Evolutionary conservation across 2,888 invertebrate genomes (phyloP).

Genomic region (Magallana nippona): DNA sequence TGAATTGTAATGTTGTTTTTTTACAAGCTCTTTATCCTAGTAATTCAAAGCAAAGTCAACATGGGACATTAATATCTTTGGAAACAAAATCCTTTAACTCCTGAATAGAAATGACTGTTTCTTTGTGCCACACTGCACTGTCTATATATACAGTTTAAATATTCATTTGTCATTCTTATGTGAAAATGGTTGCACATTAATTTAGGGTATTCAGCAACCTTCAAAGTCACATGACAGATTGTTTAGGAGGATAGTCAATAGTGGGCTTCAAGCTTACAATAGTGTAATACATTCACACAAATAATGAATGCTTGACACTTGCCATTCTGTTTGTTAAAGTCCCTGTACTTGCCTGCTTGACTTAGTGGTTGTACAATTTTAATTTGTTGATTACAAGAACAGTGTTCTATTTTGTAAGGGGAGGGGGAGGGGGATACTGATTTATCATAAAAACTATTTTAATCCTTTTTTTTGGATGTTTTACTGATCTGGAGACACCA

Average conservation of each 20-base stretch:
- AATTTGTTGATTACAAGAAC: too few species aligned
- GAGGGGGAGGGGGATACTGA: too few species aligned
- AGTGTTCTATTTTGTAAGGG: too few species aligned
- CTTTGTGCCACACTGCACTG: not conserved
- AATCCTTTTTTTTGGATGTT: too few species aligned
- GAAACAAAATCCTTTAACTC: not conserved
- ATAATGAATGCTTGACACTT: too few species aligned
- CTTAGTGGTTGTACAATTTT: too few species aligned
- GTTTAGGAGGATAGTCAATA: not conserved
- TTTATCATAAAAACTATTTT: too few species aligned
- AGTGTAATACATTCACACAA: too few species aligned
- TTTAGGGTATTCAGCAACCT: not conserved
- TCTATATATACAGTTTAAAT: not conserved
- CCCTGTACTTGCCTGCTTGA: too few species aligned
- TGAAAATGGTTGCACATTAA: constrained; percentile 12
- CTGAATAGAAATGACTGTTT: not conserved
- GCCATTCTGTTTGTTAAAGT: too few species aligned
- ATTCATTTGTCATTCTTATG: not conserved
- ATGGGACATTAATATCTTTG: not conserved
- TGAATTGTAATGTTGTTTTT: not conserved
- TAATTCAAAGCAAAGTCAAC: not conserved
- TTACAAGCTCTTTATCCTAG: not conserved
- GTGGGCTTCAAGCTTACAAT: too few species aligned
- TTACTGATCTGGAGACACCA: too few species aligned
- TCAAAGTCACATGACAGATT: not conserved